phyloP scores from a whole-genome alignment of 2,888 invertebrate genomes.

The Drosophila meridionalis region DNA sequence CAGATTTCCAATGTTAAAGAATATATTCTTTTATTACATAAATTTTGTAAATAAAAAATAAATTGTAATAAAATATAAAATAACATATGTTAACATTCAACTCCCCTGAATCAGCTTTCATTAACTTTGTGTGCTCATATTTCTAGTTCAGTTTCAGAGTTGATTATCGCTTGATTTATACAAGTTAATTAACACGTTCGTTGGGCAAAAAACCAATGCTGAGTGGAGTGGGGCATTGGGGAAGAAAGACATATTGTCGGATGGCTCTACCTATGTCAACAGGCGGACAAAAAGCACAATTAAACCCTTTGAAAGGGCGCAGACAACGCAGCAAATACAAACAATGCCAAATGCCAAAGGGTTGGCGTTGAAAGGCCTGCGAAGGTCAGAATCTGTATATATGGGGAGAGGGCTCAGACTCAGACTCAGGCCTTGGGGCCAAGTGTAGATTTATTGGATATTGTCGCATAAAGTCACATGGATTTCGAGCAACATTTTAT shows the following conservation, averaged over 20 bases:
- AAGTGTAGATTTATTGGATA: constrained; percentile 79
- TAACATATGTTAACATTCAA: no score
- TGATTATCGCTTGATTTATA: constrained; percentile 69
- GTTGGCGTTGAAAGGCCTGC: constrained; percentile 38
- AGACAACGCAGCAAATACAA: constrained; percentile 65
- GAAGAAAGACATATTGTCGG: constrained; percentile 36
- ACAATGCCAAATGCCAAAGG: constrained; percentile 44
- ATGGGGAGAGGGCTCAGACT: no score
- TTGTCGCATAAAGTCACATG: constrained; percentile 75
- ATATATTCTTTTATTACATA: no score
- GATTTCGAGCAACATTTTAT: constrained; percentile 73
- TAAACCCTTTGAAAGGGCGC: constrained; percentile 71
- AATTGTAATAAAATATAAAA: no score
- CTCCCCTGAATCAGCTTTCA: constrained; percentile 9
- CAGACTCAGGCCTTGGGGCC: constrained; percentile 27
- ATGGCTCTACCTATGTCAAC: constrained; percentile 70
- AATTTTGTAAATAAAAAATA: no score
- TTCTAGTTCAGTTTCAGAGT: constrained; percentile 39
- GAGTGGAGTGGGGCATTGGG: constrained; percentile 3
- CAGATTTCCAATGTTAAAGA: no score
- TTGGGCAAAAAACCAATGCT: constrained; percentile 46
- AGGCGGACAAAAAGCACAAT: constrained; percentile 71
- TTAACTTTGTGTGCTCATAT: constrained; percentile 9
- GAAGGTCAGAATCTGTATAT: constrained; percentile 47
- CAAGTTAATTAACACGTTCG: constrained; percentile 78